Evolutionary conservation across 2,113 vertebrate species (phyloP).

Genomic region (Stegastes partitus): DNA sequence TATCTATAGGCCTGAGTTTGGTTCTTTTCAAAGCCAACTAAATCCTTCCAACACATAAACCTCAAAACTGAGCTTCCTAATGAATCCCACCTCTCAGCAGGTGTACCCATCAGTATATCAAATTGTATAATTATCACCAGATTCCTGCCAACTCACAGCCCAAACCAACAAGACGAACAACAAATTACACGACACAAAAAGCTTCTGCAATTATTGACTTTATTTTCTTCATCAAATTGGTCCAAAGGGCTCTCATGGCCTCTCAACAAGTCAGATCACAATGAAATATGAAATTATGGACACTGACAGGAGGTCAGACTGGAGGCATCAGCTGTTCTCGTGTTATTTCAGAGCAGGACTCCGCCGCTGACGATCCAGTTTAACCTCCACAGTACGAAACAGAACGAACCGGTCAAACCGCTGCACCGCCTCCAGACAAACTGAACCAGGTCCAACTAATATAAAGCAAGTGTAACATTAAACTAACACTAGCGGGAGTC

Average conservation of each 20-base stretch:
- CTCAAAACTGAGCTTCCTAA: no score
- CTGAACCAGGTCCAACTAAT: neutral
- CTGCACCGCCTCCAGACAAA: neutral
- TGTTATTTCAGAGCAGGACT: conserved; percentile 4
- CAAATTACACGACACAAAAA: conserved; percentile 4
- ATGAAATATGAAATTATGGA: conserved; percentile 53
- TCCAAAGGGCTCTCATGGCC: conserved; percentile 53
- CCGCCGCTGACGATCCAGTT: neutral
- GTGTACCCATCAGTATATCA: no score
- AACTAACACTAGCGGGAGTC: conserved; percentile 24
- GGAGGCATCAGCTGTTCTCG: neutral
- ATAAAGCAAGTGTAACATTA: conserved; percentile 32
- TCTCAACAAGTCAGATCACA: conserved; percentile 55
- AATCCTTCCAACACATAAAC: no score
- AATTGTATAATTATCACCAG: no score
- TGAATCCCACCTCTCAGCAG: no score
- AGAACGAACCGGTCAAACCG: neutral
- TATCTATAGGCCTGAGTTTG: no score
- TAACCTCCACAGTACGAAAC: conserved; percentile 17
- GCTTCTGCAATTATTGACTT: conserved; percentile 47
- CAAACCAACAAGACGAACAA: neutral
- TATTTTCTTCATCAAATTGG: conserved; percentile 68
- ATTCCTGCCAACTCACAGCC: no score
- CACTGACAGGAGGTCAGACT: neutral
- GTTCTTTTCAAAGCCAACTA: no score